Evolutionary conservation across 2,888 invertebrate genomes (phyloP).

Genomic region (Loripinus fragilis): DNA sequence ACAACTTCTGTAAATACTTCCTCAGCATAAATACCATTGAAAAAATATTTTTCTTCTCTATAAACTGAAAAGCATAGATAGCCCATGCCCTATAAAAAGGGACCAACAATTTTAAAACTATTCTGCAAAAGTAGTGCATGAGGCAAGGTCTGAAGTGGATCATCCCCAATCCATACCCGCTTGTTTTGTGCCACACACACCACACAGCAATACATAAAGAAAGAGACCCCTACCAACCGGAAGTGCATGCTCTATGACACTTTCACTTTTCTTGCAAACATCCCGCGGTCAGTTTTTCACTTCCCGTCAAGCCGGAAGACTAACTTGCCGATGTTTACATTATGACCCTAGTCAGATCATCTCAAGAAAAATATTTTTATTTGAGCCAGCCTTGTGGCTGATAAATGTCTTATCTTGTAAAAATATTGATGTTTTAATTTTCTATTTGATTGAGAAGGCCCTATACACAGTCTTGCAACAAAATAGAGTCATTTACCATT

Average conservation of each 20-base stretch:
- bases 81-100: no score
- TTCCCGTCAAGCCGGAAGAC: no score
- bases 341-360: not conserved
- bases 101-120: no score
- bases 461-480: not conserved
- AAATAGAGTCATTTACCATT: slow-evolving; percentile 10
- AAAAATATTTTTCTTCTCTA: slow-evolving; percentile 9
- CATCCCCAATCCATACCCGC: no score
- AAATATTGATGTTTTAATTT: slow-evolving; percentile 18
- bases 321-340: not conserved
- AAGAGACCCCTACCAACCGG: no score
- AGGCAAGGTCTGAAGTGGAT: no score
- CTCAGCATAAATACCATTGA: not conserved
- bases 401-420: slow-evolving; percentile 1
- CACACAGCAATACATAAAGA: no score
- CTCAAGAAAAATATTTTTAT: slow-evolving; percentile 2
- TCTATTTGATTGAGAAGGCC: slow-evolving; percentile 14
- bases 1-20: slow-evolving; percentile 10
- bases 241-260: no score
- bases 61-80: not conserved
- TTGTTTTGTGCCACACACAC: no score
- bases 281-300: no score
- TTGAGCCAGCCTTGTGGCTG: slow-evolving; percentile 6
- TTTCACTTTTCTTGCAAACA: no score
- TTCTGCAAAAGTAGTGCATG: no score